Percentiles rank a stretch among this genome's conserved stretches.
Evolutionary conservation across 2,888 invertebrate genomes (phyloP).

Genomic region (Stenurella melanura): DNA sequence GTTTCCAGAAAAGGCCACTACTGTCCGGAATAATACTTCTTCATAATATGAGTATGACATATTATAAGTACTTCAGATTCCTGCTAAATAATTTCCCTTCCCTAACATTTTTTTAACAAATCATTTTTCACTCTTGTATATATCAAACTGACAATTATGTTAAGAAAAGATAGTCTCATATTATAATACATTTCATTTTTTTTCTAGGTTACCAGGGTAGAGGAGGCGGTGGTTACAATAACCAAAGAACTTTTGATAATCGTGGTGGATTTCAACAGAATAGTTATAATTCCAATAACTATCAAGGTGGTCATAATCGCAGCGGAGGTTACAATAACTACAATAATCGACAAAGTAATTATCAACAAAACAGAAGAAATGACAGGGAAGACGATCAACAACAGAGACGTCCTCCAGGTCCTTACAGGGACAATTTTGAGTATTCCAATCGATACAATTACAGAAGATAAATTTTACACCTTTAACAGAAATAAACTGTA

Average conservation of each 20-base stretch:
- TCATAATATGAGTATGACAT: too few species aligned
- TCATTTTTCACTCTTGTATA: too few species aligned
- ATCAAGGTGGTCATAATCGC: constrained; percentile 42
- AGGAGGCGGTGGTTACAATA: constrained; percentile 42
- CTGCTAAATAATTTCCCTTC: too few species aligned
- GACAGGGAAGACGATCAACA: constrained; percentile 44
- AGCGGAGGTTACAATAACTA: constrained; percentile 52
- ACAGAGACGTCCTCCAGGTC: constrained; percentile 63
- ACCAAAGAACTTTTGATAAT: constrained; percentile 48
- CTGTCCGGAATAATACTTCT: too few species aligned
- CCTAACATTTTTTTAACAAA: too few species aligned
- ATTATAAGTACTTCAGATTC: too few species aligned
- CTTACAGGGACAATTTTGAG: constrained; percentile 66
- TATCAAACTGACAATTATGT: too few species aligned
- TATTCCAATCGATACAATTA: constrained; percentile 58
- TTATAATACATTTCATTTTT: constrained; percentile 14
- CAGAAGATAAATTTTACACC: constrained; percentile 51
- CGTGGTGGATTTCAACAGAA: constrained; percentile 44
- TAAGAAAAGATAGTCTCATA: too few species aligned
- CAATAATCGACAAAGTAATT: constrained; percentile 21
- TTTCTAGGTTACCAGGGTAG: constrained; percentile 45
- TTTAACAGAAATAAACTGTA: constrained; percentile 28
- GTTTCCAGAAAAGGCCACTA: too few species aligned
- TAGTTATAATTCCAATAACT: constrained; percentile 44
- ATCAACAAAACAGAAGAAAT: constrained; percentile 41